Base-by-base conservation (phyloP, 2,888 invertebrate species). In the Hylaea fasciaria region DNA sequence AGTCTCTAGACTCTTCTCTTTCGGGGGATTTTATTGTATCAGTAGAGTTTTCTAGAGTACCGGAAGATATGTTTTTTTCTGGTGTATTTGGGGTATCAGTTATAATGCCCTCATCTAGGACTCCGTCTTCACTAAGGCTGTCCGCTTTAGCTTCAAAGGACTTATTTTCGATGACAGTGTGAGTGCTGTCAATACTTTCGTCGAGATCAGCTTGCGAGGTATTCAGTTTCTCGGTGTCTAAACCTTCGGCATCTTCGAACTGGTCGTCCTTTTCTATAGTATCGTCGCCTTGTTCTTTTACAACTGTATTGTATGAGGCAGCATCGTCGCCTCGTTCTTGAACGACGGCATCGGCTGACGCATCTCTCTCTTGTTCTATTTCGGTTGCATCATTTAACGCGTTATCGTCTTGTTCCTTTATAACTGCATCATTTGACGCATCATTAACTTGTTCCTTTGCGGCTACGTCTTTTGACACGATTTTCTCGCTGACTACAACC, bases 151-250 rank as follows among this genome's bases (percentile, higher is more conserved):
- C 69, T 51, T 85, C 81, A 57, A 81, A 84, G 0, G 82, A 85
- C 62, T 80, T 82, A 67, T 89, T 91, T 63, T 91, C 91, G 60
- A 88, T 83, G 2, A 91, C 89, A 0, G 90, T 91, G 57, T 87
- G 78, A 41, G 74, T 83, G 62, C 90, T 91, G 12, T 86, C 86
- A 43, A 85, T 65, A 67, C 90, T 91, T 68, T 83, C 87, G 64
- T 89, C 76, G 9, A 89, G 81, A 61, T 90, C 90, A n/a, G 70
- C 28, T 64, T 77, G 81, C 57, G 85, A 83, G n/a, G 78, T 74
- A 57, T 83, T 70, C 44, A 78, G 53, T 64, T 75, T 78, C 22
- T 66, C 69, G 11, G 61, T 58, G 28, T 71, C 72, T 5, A 72
- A 65, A 37, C 62, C 62, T 7, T 53, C 62, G 10, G 63, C 63